Conservation (phyloP, 37 sponge, comb jelly and placozoan genomes). For the Axinella damicornis region DNA sequence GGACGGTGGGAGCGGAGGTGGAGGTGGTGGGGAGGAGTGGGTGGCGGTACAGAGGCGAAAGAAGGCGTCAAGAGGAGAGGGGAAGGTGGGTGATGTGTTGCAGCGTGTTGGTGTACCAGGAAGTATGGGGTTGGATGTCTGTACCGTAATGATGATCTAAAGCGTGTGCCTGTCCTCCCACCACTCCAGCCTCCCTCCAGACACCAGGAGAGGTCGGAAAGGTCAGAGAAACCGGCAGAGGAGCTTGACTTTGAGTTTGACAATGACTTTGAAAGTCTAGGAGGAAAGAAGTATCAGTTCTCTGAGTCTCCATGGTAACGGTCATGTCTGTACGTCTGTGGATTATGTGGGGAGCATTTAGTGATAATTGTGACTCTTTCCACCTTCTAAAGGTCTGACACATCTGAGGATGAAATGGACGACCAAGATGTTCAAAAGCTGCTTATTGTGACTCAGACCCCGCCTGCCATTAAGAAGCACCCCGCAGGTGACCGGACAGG, state of each 20-base stretch:
- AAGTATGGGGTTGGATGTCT: too few relatives aligned
- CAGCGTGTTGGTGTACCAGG: too few relatives aligned
- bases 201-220: background rate
- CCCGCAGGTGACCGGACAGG: slow-evolving; percentile 81
- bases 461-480: slow-evolving; percentile 35
- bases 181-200: too few relatives aligned
- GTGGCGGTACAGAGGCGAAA: slow-evolving; percentile 56
- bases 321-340: background rate
- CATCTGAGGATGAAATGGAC: slow-evolving; percentile 88
- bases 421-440: slow-evolving; percentile 77
- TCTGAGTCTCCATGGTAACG: slow-evolving; percentile 48
- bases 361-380: background rate
- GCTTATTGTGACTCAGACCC: slow-evolving; percentile 83
- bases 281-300: slow-evolving; percentile 62
- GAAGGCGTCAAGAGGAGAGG: slow-evolving; percentile 28
- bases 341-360: background rate
- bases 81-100: slow-evolving; percentile 48
- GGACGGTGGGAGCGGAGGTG: background rate
- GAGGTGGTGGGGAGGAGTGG: slow-evolving; percentile 38
- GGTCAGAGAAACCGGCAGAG: slow-evolving; percentile 24
- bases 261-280: slow-evolving; percentile 49
- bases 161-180: too few relatives aligned
- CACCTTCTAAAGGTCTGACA: slow-evolving; percentile 43
- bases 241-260: slow-evolving; percentile 81
- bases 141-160: too few relatives aligned